Evolutionary conservation across 2,797 vertebrate genomes (phyloP), one percentile per base, ranked within the genome.

Genomic region (Anableps anableps): DNA sequence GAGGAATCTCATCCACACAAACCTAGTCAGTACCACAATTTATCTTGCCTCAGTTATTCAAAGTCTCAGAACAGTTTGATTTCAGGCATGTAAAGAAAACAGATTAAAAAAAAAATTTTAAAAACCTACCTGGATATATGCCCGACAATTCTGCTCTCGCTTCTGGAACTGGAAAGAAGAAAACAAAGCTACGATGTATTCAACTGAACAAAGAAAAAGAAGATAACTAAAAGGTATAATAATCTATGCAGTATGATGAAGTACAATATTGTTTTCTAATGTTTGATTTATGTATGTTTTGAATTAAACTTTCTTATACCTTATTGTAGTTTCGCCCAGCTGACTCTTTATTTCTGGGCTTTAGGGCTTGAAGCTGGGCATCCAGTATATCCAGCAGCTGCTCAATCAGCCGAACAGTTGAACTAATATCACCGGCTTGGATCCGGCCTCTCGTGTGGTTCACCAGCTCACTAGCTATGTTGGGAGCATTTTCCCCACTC

Each of bases 371-470:
- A 3, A 99, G 96, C 87, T 99, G 98, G 11, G 97, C 97, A 0
- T 98, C 98, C 91, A 99, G 94, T 75, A 99, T 98, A 94, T 99
- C 98, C 81, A 99, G 94, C 62, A 99, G 96, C 83, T 99, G 97
- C 80, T 99, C 97, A 85, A 99, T 97, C n/a, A 99, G 96, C 72
- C 97, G 96, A 80, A 99, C 97, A 0, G 98, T 96, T 0, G 98
- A 99, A 86, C 97, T 98, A 83, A 99, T 97, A 0, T 99, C 98
- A 1, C 98, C 98, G 0, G 98, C 98, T 2, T 98, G 97, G 92
- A 99, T 97, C 31, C 97, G 96, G 41, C 97, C 97, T 4, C 97
- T 95, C 0, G 98, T 99, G 94, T 98, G 97, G 84, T 97, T 97
- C 81, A 97, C 97, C 86, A 99, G 94, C 93, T 99, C 98, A 0